Conservation (phyloP, 2,888 invertebrate genomes). For the Eustalomyia histrio region DNA sequence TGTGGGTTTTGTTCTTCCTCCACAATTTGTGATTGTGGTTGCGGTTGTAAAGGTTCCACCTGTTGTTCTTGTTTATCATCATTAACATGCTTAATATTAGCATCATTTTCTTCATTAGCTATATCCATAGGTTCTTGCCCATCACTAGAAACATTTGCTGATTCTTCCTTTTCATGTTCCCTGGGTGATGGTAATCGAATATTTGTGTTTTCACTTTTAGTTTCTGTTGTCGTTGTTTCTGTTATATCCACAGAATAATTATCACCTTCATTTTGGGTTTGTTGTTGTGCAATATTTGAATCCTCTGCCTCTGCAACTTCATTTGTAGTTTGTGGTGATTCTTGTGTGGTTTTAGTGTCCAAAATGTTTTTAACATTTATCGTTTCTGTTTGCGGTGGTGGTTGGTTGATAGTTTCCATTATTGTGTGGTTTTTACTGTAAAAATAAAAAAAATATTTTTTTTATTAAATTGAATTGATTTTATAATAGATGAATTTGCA, state of each 20-base stretch:
- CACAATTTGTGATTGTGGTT: constrained; percentile 31
- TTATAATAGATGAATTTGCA: too few relatives aligned
- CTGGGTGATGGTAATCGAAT: constrained; percentile 25
- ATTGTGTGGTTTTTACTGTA: constrained; percentile 67
- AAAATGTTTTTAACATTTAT: constrained; percentile 68
- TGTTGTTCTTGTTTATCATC: constrained; percentile 34
- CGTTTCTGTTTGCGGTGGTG: constrained; percentile 67
- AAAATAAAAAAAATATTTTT: constrained; percentile 6
- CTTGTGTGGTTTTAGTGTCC: constrained; percentile 53
- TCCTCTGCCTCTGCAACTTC: constrained; percentile 53
- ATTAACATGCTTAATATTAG: constrained; percentile 2
- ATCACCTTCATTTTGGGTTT: constrained; percentile 68
- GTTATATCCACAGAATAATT: constrained; percentile 47
- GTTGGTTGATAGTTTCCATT: constrained; percentile 74
- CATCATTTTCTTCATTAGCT: constrained; percentile 13
- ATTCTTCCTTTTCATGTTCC: constrained; percentile 25
- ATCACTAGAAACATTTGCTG: constrained; percentile 13
- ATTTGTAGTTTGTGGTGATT: constrained; percentile 47
- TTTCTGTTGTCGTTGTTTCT: constrained; percentile 26
- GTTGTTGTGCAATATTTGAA: constrained; percentile 12
- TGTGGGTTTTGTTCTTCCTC: constrained; percentile 20
- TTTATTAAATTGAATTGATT: too few relatives aligned
- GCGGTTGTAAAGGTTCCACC: constrained; percentile 22
- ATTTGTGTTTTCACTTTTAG: constrained; percentile 59
- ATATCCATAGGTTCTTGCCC: constrained; percentile 38